Base-by-base conservation (phyloP, 2,113 vertebrate genomes). In the Empidonax alnorum region DNA sequence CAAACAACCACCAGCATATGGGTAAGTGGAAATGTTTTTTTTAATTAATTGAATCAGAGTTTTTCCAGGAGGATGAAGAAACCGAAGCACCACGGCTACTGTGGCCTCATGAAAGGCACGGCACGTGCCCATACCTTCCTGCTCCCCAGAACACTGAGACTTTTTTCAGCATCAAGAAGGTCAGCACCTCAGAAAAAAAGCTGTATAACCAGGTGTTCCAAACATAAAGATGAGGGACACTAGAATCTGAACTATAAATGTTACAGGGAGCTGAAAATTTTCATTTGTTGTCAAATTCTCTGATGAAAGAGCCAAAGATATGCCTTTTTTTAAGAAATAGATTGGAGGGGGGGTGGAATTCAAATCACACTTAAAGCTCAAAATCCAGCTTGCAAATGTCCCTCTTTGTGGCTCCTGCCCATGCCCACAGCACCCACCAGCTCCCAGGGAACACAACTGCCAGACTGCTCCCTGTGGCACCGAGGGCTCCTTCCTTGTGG, bases 221-320 rank as follows among this genome's bases (percentile, higher is more conserved):
- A 27, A 56, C 19, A 33, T 0, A 22, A 3, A 56, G 24, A 49
- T 0, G 1, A 41, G 41, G 28, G 67, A 50, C 17, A 31, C 5
- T 0, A 21, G 49, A 53, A 31, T 37, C 33, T 35, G 31, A 75
- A 37, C 39, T 44, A 12, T 9, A 68, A 44, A 35, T 55, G 13
- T 73, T 55, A 58, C 0, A 35, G 42, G 10, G 63, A 71, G 20
- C 42, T 27, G 37, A 5, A 21, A 31, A 39, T 19, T 67, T 78
- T 46, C 10, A 72, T 37, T 74, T 56, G 24, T 22, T 59, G 41
- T 22, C 15, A 75, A 87, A 41, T 37, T 67, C 12, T 33, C 44
- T 27, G 35, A 75, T 4, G 6, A 71, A 55, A 63, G 30, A 86
- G 9, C 5, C 24, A 59, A 80, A 61, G 1, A 27, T 10, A 9